Percentiles rank a stretch among this genome's conserved stretches.
phyloP scores from a whole-genome alignment of 2,113 vertebrate genomes.

The Aegotheles bennettii region DNA sequence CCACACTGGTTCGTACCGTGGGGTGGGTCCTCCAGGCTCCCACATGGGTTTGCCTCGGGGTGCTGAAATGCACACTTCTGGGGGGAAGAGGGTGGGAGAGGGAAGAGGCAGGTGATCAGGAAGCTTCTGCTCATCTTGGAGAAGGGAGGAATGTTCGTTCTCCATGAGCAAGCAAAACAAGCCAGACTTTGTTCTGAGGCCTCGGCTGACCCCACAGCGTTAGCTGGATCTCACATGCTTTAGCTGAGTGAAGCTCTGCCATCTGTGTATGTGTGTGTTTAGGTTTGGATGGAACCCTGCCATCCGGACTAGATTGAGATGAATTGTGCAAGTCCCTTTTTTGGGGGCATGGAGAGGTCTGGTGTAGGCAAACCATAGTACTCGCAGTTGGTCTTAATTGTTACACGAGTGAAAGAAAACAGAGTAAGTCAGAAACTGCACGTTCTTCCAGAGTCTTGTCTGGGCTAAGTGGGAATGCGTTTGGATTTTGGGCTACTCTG shows the following conservation, averaged over 20 bases:
- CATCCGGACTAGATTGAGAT: not conserved
- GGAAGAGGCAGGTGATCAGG: not conserved
- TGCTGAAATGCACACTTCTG: not conserved
- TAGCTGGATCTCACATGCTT: constrained; percentile 9
- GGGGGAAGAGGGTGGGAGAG: not conserved
- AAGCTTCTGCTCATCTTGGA: not conserved
- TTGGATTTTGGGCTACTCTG: not conserved
- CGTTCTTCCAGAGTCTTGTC: not conserved
- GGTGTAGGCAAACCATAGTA: not conserved
- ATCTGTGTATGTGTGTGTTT: not conserved
- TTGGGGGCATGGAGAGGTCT: not conserved
- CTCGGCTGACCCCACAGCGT: not conserved
- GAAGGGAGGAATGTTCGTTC: not conserved
- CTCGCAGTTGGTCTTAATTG: not conserved
- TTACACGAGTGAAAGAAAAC: not conserved
- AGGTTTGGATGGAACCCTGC: not conserved
- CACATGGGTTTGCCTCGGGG: not conserved
- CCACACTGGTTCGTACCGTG: constrained; percentile 83
- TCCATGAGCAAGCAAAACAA: not conserved
- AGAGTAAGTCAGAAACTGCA: not conserved
- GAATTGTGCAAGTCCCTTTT: not conserved
- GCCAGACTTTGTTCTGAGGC: constrained; percentile 34
- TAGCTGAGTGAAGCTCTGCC: not conserved
- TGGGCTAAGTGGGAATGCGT: not conserved
- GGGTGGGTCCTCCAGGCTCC: not conserved